Base-by-base conservation (phyloP, 2,888 invertebrate genomes). In the Drosophila nr. perissopoda region DNA sequence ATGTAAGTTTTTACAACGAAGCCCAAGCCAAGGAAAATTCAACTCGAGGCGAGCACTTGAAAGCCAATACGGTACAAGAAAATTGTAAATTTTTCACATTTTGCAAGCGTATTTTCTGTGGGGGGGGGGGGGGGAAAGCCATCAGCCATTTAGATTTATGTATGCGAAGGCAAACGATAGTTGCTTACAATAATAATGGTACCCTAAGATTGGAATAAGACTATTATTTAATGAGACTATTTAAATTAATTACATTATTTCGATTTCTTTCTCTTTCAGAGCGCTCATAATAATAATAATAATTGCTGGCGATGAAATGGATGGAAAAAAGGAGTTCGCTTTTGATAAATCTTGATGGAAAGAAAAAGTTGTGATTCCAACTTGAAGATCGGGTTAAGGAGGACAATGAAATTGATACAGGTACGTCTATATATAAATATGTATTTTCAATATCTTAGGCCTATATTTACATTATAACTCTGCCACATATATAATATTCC, bases 1-100 rank as follows among this genome's bases (percentile, higher is more conserved):
- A 61, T 52, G 62, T 48, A 69, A 74, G 60, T 67, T 69, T 74
- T 57, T 40, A 27, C 60, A 65, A 57, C 78, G 52, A 66, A 78
- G 74, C 65, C 59, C 54, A 52, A 40, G 42, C 27, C 36, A 45
- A 49, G 27, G 29, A 16, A 21, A 60, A 29, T 29, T 3, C 29
- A 51, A 60, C 34, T 60, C 36, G 31, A n/a, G 40, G 38, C 49
- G n/a, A 21, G 58, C 49, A 68, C 64, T 76, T 62, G 62, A 53
- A 78, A 78, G 74, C 76, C 76, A 76, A 76, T 76, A 78, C 73
- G 61, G 53, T 59, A 64, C 53, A 78, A 56, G 42, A 34, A 68
- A 64, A 54, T 67, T 78, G 51, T 53, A 51, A 33, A 68, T 58
- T 78, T 78, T 64, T 61, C 64, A 60, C 75, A 78, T 67, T 67